Percentiles rank a stretch among this genome's conserved stretches.
phyloP scores from a whole-genome alignment of 2,113 vertebrate genomes.

The Penelope pileata region DNA sequence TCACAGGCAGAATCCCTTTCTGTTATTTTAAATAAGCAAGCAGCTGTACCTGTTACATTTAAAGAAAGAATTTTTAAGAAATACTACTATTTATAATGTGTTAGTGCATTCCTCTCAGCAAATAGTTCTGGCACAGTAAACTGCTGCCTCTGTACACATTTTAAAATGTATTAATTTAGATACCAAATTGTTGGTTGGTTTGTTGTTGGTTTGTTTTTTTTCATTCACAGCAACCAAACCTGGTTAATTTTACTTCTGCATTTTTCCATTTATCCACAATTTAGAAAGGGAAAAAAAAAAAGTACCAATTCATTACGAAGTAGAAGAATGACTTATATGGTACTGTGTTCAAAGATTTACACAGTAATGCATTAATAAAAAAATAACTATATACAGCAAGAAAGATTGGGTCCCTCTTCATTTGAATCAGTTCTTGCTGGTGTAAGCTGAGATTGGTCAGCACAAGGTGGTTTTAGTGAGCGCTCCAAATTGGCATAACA shows the following conservation, averaged over 20 bases:
- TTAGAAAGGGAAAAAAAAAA: background rate
- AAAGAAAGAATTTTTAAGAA: background rate
- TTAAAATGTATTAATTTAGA: background rate
- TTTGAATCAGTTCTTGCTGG: background rate
- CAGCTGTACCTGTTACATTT: background rate
- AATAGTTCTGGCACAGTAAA: background rate
- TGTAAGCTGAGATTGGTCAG: background rate
- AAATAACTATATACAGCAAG: background rate
- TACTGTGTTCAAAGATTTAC: background rate
- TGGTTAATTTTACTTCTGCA: background rate
- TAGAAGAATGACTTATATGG: background rate
- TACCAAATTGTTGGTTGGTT: background rate
- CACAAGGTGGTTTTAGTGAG: background rate
- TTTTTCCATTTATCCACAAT: background rate
- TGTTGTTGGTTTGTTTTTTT: too few relatives aligned
- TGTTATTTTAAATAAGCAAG: constrained; percentile 7
- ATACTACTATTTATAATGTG: background rate
- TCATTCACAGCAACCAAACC: background rate
- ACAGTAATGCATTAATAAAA: fast-evolving
- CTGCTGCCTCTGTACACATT: background rate
- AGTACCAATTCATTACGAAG: background rate
- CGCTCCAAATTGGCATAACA: too few relatives aligned
- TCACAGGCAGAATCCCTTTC: background rate
- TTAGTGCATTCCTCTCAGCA: background rate
- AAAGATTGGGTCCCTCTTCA: background rate